Evolutionary conservation across 64 coral and sea anemone genomes (phyloP).

Genomic region (Catalaphyllia jardinei): DNA sequence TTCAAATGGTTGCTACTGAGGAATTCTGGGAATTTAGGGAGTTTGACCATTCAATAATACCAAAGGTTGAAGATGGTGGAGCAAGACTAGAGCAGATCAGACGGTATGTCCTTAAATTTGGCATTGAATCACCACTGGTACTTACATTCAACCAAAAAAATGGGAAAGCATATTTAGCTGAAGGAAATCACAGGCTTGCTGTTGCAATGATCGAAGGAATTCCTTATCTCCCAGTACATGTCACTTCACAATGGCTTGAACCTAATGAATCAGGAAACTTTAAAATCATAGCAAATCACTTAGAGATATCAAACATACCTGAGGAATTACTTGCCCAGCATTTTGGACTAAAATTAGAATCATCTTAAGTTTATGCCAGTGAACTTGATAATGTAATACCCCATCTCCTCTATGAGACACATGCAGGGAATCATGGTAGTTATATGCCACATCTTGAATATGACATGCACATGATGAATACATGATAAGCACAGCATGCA

Average conservation of each 20-base stretch:
- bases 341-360: constrained; percentile 24
- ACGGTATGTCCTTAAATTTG: constrained; percentile 37
- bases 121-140: constrained; percentile 45
- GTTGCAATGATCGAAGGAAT: constrained; percentile 61
- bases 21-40: background rate
- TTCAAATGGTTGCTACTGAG: too few relatives aligned
- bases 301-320: constrained; percentile 55
- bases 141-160: constrained; percentile 58
- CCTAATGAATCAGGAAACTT: constrained; percentile 48
- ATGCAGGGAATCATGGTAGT: too few relatives aligned
- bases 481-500: too few relatives aligned
- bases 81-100: constrained; percentile 45
- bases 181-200: constrained; percentile 58
- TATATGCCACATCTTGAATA: too few relatives aligned
- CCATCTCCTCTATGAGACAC: too few relatives aligned
- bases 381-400: too few relatives aligned
- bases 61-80: constrained; percentile 49
- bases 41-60: constrained; percentile 32
- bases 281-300: constrained; percentile 49
- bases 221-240: constrained; percentile 56
- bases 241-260: constrained; percentile 53
- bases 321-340: constrained; percentile 20
- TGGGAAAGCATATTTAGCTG: constrained; percentile 49
- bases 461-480: too few relatives aligned
- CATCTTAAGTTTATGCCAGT: too few relatives aligned